Conservation (phyloP, 1,140 invertebrate species). For the Cydia splendana region DNA sequence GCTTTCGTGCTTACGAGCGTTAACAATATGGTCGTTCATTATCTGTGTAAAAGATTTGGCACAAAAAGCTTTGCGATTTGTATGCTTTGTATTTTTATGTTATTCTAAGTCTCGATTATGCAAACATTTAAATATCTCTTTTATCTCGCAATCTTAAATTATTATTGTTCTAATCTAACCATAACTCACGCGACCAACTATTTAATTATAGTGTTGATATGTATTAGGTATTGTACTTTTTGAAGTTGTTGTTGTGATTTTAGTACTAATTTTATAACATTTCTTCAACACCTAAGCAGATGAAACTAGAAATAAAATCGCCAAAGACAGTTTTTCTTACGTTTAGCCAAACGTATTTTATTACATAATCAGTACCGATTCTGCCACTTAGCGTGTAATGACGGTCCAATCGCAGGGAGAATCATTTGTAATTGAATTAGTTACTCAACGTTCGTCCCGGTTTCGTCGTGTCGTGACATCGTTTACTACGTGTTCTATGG, state of each 20-base stretch:
- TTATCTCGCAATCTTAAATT: too few species aligned
- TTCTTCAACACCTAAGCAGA: too few species aligned
- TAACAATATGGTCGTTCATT: not conserved
- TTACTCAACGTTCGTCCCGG: not conserved
- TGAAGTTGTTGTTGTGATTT: too few species aligned
- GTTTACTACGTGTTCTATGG: not conserved
- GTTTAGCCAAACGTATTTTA: not conserved
- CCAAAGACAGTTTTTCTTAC: not conserved
- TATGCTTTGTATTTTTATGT: too few species aligned
- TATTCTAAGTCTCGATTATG: too few species aligned
- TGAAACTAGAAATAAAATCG: not conserved
- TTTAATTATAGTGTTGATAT: too few species aligned
- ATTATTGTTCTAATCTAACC: too few species aligned
- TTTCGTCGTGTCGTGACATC: not conserved
- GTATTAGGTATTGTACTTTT: too few species aligned
- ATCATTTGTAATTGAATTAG: not conserved
- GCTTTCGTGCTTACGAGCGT: not conserved
- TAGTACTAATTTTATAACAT: too few species aligned
- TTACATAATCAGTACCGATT: conserved; percentile 9
- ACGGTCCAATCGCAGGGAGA: not conserved
- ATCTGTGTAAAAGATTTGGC: not conserved
- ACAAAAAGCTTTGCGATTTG: too few species aligned
- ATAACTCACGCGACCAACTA: too few species aligned
- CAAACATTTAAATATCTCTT: too few species aligned
- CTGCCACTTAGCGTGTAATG: conserved; percentile 6